Percentiles rank a stretch among this genome's conserved stretches.
These are phyloP conservation scores for Pycnomerus fuliginosus DNA, from an alignment of 2,888 invertebrate species.

Conservation along the genomic window DNA sequence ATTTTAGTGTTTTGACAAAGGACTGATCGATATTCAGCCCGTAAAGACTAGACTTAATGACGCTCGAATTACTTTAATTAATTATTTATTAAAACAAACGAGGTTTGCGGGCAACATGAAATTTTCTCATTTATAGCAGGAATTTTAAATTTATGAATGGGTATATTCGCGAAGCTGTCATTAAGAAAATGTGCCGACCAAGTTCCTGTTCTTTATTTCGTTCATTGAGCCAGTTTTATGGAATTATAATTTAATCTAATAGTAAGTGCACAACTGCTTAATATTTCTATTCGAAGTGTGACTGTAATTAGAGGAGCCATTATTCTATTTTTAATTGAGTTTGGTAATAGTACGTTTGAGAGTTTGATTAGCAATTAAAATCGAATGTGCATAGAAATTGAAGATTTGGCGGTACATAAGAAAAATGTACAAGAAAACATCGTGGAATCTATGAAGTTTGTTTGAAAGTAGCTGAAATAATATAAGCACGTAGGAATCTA, in stretches of 20 bases:
- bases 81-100: too few species aligned
- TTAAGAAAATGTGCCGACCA: too few species aligned
- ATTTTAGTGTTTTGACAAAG: too few species aligned
- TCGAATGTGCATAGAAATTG: slow-evolving; percentile 9
- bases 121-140: too few species aligned
- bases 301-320: slow-evolving; percentile 8
- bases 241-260: slow-evolving; percentile 10
- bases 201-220: too few species aligned
- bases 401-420: slow-evolving; percentile 3
- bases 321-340: slow-evolving; percentile 20
- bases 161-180: too few species aligned
- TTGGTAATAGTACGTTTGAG: slow-evolving; percentile 11
- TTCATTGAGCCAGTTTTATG: neutral
- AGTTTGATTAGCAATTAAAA: slow-evolving; percentile 20
- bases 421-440: slow-evolving; percentile 18
- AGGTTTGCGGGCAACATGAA: too few species aligned
- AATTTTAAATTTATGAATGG: too few species aligned
- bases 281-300: slow-evolving; percentile 5
- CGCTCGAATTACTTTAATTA: too few species aligned
- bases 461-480: slow-evolving; percentile 27
- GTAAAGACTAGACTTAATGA: too few species aligned
- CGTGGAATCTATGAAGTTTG: slow-evolving; percentile 24
- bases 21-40: too few species aligned
- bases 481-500: slow-evolving; percentile 30
- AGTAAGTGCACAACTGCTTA: slow-evolving; percentile 4